These are phyloP conservation scores for Lamproptera curius DNA, from an alignment of 2,888 invertebrate species.

Conservation along the genomic window DNA sequence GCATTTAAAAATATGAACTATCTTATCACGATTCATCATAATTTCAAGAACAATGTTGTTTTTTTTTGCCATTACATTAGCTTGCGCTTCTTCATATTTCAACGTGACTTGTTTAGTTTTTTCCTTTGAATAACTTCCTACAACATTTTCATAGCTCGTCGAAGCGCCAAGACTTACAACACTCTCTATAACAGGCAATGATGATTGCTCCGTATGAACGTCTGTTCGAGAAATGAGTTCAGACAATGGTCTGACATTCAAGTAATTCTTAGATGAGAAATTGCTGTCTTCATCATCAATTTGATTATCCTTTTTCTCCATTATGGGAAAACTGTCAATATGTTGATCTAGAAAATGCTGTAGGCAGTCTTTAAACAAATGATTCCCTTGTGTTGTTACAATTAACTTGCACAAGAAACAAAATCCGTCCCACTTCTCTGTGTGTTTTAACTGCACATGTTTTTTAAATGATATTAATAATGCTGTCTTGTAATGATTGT, in stretches of 20 bases:
- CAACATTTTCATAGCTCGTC: slow-evolving; percentile 27
- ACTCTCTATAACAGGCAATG: slow-evolving; percentile 67
- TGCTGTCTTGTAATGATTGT: slow-evolving; percentile 56
- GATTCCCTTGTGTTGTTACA: slow-evolving; percentile 55
- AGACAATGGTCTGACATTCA: slow-evolving; percentile 61
- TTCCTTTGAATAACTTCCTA: slow-evolving; percentile 24
- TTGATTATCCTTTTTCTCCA: slow-evolving; percentile 30
- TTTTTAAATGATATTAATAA: slow-evolving; percentile 66
- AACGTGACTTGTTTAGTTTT: slow-evolving; percentile 29
- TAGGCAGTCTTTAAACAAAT: slow-evolving; percentile 57
- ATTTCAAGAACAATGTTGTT: slow-evolving; percentile 60
- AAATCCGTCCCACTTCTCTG: slow-evolving; percentile 75
- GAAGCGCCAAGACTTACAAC: slow-evolving; percentile 70
- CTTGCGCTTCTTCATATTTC: slow-evolving; percentile 56
- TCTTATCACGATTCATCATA: slow-evolving; percentile 66
- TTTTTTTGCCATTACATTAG: slow-evolving; percentile 53
- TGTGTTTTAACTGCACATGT: slow-evolving; percentile 60
- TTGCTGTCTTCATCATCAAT: slow-evolving; percentile 17
- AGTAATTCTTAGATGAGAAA: slow-evolving; percentile 35
- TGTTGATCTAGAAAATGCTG: slow-evolving; percentile 65
- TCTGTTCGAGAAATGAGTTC: slow-evolving; percentile 46
- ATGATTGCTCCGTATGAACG: slow-evolving; percentile 24
- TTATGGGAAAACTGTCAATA: slow-evolving; percentile 56
- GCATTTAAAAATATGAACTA: slow-evolving; percentile 65
- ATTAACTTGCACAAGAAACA: slow-evolving; percentile 72